A percentile compares a stretch with the other conserved stretches of the same genome.
Conservation (phyloP, 2,888 invertebrate genomes). For the Amphimallon solstitiale region DNA sequence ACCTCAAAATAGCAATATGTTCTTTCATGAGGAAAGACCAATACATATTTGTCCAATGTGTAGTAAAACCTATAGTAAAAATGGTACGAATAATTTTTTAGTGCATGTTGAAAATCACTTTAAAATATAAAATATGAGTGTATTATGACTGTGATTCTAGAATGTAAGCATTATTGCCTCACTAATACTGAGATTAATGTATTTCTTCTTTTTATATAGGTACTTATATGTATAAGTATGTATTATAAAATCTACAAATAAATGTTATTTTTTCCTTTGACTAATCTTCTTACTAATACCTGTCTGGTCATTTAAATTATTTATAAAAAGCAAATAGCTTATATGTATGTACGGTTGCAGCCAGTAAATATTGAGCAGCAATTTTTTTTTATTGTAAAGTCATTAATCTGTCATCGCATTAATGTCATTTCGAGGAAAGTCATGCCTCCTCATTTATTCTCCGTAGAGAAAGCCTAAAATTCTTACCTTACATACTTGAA, state of each 20-base stretch:
- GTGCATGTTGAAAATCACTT: constrained; percentile 84
- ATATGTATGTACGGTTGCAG: too few relatives aligned
- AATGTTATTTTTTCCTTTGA: too few relatives aligned
- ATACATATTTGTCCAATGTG: constrained; percentile 79
- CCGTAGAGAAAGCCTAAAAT: too few relatives aligned
- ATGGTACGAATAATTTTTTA: constrained; percentile 73
- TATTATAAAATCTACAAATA: background rate
- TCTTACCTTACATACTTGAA: too few relatives aligned
- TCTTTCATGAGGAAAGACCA: constrained; percentile 41
- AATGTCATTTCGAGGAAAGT: too few relatives aligned
- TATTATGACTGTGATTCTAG: constrained; percentile 10
- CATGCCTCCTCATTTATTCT: too few relatives aligned
- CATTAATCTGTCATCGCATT: too few relatives aligned
- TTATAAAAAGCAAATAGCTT: too few relatives aligned
- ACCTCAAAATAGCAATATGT: constrained; percentile 63
- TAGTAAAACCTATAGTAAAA: constrained; percentile 70
- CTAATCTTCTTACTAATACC: too few relatives aligned
- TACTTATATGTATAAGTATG: constrained; percentile 35
- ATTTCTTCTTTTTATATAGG: constrained; percentile 58
- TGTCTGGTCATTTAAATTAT: too few relatives aligned
- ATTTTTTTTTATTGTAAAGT: too few relatives aligned
- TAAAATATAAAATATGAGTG: constrained; percentile 58
- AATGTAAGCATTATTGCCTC: background rate
- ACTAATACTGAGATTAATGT: background rate
- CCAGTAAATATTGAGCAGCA: too few relatives aligned